These are phyloP conservation scores for Dicranocentrus wangi DNA, from an alignment of 2,888 invertebrate genomes.

Conservation along the genomic window DNA sequence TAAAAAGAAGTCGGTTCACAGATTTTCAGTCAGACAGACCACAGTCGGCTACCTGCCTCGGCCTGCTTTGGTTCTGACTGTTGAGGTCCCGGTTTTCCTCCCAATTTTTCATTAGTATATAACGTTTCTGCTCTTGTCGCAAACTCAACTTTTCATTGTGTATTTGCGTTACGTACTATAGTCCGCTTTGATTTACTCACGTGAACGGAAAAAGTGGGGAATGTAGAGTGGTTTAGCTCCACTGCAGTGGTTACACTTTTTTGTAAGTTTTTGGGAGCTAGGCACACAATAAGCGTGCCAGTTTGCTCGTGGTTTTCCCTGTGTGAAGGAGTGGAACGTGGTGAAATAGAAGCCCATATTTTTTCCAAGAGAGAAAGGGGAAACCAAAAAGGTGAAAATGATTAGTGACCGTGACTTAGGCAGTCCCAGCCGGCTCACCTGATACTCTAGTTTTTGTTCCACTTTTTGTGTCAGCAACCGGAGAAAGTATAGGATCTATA, in stretches of 20 bases:
- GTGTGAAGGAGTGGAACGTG: neutral
- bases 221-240: neutral
- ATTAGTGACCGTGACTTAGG: constrained; percentile 24
- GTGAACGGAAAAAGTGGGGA: too few species aligned
- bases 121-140: neutral
- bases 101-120: constrained; percentile 23
- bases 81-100: constrained; percentile 44
- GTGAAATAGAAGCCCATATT: neutral
- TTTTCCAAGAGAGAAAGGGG: neutral
- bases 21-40: constrained; percentile 32
- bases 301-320: neutral
- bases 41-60: constrained; percentile 53
- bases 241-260: constrained; percentile 2
- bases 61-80: constrained; percentile 42
- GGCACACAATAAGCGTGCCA: neutral
- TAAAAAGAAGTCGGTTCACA: constrained; percentile 20
- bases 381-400: constrained; percentile 17
- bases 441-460: constrained; percentile 9
- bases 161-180: neutral
- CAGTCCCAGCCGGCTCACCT: constrained; percentile 13
- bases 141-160: neutral
- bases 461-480: neutral
- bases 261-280: too few species aligned
- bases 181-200: constrained; percentile 8
- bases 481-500: neutral